These are phyloP conservation scores for Microtus obscurus DNA, from an alignment of 2,797 vertebrate species.

Conservation along the genomic window DNA sequence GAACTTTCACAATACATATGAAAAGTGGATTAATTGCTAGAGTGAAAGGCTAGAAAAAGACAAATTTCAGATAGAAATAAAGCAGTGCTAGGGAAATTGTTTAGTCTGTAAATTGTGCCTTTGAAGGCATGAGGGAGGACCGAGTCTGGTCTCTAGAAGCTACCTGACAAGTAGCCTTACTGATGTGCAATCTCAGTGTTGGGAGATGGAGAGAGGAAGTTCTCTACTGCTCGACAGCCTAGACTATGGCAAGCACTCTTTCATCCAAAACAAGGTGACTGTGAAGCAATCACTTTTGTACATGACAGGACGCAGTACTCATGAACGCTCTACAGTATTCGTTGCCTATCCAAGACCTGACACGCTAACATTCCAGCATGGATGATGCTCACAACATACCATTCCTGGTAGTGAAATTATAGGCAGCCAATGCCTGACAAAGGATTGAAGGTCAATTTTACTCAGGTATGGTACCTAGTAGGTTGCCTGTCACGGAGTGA, in stretches of 20 bases:
- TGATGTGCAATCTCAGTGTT: background rate
- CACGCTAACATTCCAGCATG: background rate
- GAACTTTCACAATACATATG: background rate
- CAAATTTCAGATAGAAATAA: background rate
- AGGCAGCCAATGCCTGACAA: background rate
- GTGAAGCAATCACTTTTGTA: background rate
- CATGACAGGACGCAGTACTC: background rate
- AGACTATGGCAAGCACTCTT: background rate
- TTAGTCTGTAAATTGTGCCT: background rate
- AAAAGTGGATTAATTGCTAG: background rate
- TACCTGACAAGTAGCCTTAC: background rate
- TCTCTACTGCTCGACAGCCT: background rate
- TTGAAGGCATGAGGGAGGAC: background rate
- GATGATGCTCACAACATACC: background rate
- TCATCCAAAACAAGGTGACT: background rate
- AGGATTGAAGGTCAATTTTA: background rate
- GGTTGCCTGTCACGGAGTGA: fast-evolving
- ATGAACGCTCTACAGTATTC: background rate
- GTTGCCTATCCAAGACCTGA: background rate
- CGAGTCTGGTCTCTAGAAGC: background rate
- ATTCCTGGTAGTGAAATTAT: background rate
- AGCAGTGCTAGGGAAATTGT: background rate
- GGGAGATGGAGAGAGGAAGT: background rate
- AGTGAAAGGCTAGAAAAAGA: background rate
- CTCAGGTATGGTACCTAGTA: background rate